Conservation (phyloP, 2,888 invertebrate genomes). For the Eucriotettix oculatus region DNA sequence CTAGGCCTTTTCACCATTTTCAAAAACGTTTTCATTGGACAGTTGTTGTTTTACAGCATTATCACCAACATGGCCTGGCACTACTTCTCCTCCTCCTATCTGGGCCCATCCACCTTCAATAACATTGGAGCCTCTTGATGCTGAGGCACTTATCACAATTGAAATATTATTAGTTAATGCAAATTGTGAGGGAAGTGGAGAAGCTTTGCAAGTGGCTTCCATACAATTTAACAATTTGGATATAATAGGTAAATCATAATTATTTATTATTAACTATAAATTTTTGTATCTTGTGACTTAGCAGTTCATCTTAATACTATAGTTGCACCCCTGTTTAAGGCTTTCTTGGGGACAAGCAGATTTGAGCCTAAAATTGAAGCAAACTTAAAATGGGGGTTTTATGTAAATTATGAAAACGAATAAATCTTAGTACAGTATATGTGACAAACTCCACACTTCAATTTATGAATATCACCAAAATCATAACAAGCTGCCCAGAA, state of each 20-base stretch:
- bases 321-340: not conserved
- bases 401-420: too few relatives aligned
- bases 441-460: too few relatives aligned
- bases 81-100: constrained; percentile 7
- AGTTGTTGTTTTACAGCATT: not conserved
- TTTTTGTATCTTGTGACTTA: not conserved
- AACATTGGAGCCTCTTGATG: constrained; percentile 24
- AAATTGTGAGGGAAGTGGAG: constrained; percentile 31
- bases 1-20: too few relatives aligned
- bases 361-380: too few relatives aligned
- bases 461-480: too few relatives aligned
- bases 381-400: too few relatives aligned
- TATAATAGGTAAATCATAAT: constrained; percentile 56
- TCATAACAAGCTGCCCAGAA: too few relatives aligned
- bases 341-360: not conserved
- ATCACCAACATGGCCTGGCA: constrained; percentile 3
- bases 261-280: not conserved
- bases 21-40: too few relatives aligned
- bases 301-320: not conserved
- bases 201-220: constrained; percentile 52
- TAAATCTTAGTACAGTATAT: too few relatives aligned
- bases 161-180: constrained; percentile 61
- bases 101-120: constrained; percentile 5
- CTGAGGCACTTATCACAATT: constrained; percentile 59
- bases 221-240: constrained; percentile 89